These are phyloP conservation scores for Edolisoma coerulescens DNA, from an alignment of 2,113 vertebrate species.

Conservation along the genomic window DNA sequence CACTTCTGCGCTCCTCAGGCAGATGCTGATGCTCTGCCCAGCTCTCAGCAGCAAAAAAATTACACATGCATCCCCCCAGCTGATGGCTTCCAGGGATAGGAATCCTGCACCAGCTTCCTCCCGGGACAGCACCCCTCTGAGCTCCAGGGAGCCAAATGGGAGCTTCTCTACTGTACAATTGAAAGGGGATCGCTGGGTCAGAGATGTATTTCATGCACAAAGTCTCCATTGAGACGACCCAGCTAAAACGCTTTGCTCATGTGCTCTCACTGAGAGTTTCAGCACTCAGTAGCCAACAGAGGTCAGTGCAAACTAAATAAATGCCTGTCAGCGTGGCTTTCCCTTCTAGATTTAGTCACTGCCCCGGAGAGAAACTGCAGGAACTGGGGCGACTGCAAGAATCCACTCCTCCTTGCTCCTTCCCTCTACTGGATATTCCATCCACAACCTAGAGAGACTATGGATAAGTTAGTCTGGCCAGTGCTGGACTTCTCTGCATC, in stretches of 20 bases:
- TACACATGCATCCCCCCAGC: neutral
- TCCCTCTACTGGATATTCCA: neutral
- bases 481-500: neutral
- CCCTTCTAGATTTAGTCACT: neutral
- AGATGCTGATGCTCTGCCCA: neutral
- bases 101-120: neutral
- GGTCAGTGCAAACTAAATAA: constrained; percentile 39
- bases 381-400: neutral
- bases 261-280: neutral
- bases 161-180: neutral
- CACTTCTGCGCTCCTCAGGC: neutral
- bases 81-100: neutral
- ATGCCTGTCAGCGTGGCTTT: neutral
- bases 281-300: neutral
- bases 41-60: neutral
- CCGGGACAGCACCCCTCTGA: neutral
- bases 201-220: neutral
- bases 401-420: neutral
- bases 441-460: neutral
- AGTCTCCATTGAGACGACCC: neutral
- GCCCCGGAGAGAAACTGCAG: neutral
- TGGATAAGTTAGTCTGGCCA: neutral
- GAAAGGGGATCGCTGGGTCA: neutral
- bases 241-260: neutral
- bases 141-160: neutral